A percentile compares a stretch with the other conserved stretches of the same genome.
Evolutionary conservation across 1,140 invertebrate genomes (phyloP).

Genomic region (Mactra quadrangularis): DNA sequence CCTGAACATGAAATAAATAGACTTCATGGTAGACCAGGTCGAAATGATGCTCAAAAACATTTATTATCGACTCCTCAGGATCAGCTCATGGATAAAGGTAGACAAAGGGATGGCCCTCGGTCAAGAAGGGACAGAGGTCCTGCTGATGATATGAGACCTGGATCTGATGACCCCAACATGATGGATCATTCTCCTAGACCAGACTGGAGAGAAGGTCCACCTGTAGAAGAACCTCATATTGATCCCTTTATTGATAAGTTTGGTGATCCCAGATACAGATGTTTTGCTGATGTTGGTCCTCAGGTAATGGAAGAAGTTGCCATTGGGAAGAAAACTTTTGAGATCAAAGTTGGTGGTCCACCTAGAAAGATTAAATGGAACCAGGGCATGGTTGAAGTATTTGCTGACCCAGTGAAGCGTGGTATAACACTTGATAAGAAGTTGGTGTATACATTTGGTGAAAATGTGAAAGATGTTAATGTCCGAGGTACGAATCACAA

Average conservation of each 20-base stretch:
- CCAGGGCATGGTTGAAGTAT: conserved; percentile 67
- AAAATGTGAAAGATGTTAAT: conserved; percentile 75
- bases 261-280: conserved; percentile 61
- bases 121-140: not conserved
- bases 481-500: conserved; percentile 66
- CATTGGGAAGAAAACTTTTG: conserved; percentile 78
- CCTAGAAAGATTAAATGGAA: conserved; percentile 68
- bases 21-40: conserved; percentile 2
- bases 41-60: not conserved
- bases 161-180: not conserved
- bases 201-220: conserved; percentile 18
- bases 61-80: not conserved
- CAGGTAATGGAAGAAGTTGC: conserved; percentile 77
- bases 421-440: conserved; percentile 74
- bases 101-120: not conserved
- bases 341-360: conserved; percentile 71
- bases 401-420: conserved; percentile 73
- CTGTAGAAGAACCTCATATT: not conserved
- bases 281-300: conserved; percentile 56
- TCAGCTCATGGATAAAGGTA: not conserved
- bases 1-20: not conserved
- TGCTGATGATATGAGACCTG: too few species aligned
- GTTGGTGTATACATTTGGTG: conserved; percentile 80
- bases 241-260: conserved; percentile 53
- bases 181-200: not conserved